These are phyloP conservation scores for Lypha dubia DNA, from an alignment of 2,888 invertebrate genomes.

Conservation along the genomic window DNA sequence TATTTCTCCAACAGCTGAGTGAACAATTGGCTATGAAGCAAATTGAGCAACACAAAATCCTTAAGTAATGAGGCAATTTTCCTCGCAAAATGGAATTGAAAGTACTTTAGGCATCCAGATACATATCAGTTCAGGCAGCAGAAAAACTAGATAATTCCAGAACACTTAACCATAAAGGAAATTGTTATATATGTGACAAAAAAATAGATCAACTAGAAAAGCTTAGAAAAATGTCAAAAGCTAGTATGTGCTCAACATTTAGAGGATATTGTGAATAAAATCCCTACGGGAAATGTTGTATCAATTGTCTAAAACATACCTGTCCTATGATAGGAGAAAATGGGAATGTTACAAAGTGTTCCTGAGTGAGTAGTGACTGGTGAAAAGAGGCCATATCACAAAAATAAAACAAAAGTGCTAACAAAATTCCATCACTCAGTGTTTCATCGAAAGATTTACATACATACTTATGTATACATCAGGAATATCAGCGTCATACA, in stretches of 20 bases:
- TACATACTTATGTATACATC: no score
- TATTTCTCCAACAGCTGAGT: slow-evolving; percentile 16
- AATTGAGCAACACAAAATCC: slow-evolving; percentile 22
- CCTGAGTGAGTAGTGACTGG: no score
- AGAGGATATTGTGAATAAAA: slow-evolving; percentile 13
- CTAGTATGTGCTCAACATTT: slow-evolving; percentile 14
- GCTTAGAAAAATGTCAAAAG: slow-evolving; percentile 12
- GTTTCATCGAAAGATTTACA: no score
- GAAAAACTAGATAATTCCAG: not conserved
- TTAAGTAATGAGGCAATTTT: slow-evolving; percentile 22
- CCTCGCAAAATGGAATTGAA: slow-evolving; percentile 21
- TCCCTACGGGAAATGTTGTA: no score
- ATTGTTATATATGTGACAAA: not conserved
- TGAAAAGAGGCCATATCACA: no score
- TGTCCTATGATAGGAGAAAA: no score
- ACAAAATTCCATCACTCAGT: no score
- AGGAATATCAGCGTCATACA: no score
- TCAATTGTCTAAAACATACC: no score
- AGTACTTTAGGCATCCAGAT: slow-evolving; percentile 8
- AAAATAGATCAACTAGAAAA: slow-evolving; percentile 22
- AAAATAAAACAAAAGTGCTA: no score
- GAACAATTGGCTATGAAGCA: not conserved
- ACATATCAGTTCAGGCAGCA: not conserved
- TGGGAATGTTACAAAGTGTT: no score
- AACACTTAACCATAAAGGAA: not conserved